phyloP scores from a whole-genome alignment of 2,888 invertebrate species.

The Heterodera filipjevi region DNA sequence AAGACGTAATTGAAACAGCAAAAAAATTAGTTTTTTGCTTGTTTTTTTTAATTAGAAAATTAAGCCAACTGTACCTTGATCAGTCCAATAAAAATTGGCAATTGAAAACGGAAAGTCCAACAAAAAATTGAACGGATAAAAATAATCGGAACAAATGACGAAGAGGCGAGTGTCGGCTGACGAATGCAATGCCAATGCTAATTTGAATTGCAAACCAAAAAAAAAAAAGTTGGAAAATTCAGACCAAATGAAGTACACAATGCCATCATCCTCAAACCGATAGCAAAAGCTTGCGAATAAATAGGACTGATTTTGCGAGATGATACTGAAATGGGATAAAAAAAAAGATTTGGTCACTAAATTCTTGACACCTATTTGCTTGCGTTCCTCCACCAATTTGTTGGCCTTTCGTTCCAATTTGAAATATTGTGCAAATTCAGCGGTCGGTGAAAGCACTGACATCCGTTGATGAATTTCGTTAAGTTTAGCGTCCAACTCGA shows the following conservation, averaged over 20 bases:
- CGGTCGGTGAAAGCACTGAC: slow-evolving; percentile 33
- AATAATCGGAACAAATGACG: background rate
- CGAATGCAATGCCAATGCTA: slow-evolving; percentile 31
- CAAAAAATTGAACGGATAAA: slow-evolving; percentile 37
- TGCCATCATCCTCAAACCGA: slow-evolving; percentile 1
- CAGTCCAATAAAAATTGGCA: background rate
- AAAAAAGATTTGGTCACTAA: no score
- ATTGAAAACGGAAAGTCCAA: slow-evolving; percentile 22
- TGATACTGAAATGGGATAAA: background rate
- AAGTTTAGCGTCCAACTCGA: slow-evolving; percentile 18
- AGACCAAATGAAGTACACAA: slow-evolving; percentile 8
- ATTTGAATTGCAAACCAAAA: background rate
- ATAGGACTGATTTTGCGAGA: slow-evolving; percentile 4
- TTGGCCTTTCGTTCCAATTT: slow-evolving; percentile 34
- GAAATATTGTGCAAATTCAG: slow-evolving; percentile 41
- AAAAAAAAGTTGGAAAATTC: background rate
- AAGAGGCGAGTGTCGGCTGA: slow-evolving; percentile 18
- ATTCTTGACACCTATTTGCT: slow-evolving; percentile 34
- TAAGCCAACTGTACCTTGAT: no score
- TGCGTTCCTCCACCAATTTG: slow-evolving; percentile 37
- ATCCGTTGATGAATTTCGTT: slow-evolving; percentile 20
- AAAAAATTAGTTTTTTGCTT: background rate
- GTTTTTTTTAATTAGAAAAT: no score
- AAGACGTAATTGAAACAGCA: no score
- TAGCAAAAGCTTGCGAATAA: background rate